Conservation (phyloP, 2,797 vertebrate species). For the Anomalospiza imberbis region DNA sequence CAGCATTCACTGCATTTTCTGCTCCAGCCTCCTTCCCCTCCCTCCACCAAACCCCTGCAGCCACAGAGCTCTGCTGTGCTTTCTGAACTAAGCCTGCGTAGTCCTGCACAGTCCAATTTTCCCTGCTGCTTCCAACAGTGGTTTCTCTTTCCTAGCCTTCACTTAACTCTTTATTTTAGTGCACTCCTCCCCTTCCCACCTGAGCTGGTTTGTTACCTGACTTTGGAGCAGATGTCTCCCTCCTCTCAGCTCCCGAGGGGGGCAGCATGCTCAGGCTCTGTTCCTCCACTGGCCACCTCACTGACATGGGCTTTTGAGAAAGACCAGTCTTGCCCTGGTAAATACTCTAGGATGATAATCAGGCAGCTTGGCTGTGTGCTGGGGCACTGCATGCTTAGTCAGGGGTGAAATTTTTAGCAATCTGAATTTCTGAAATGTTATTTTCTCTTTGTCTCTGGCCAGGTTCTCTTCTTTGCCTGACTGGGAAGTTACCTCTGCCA, state of each 20-base stretch:
- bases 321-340: not conserved
- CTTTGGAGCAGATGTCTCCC: not conserved
- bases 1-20: not conserved
- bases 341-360: not conserved
- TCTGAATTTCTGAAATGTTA: not conserved
- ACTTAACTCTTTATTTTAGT: not conserved
- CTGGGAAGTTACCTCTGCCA: not conserved
- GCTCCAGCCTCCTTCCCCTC: not conserved
- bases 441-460: not conserved
- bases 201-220: not conserved
- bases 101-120: not conserved
- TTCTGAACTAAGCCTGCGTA: not conserved
- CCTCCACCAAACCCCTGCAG: not conserved
- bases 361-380: not conserved
- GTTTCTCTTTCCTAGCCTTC: not conserved
- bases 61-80: fast-evolving
- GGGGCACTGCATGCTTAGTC: not conserved
- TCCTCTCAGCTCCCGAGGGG: not conserved
- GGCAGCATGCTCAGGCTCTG: not conserved
- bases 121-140: not conserved
- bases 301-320: not conserved
- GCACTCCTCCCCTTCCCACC: not conserved
- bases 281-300: not conserved
- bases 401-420: not conserved
- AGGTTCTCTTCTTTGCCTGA: not conserved